Evolutionary conservation across 2,113 vertebrate species (phyloP), one percentile per base, ranked within the genome.

Genomic region (Cygnus buccinator): DNA sequence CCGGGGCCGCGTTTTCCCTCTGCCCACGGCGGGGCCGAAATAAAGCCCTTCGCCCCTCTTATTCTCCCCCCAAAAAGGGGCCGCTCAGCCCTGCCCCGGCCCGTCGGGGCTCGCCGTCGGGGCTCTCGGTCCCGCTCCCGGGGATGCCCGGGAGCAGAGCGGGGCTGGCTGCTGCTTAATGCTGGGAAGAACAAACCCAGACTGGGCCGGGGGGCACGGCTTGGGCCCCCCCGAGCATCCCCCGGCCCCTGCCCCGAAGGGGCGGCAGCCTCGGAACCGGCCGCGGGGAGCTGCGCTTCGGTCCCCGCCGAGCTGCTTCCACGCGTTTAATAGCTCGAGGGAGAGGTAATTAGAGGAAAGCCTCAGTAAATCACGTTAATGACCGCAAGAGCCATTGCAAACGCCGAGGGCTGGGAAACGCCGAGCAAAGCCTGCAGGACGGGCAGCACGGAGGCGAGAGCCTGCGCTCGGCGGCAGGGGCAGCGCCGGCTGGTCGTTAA

Each of bases 321-420:
- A 37, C 1, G 89, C 43, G 11, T 94, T 93, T 95, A 90, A 96
- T 84, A 95, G 89, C 93, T 89, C 16, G 61, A 90, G 86, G 89
- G 89, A 35, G 55, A 96, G 61, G 83, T 89, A 96, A 96, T 96
- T 97, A 95, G 89, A 93, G 65, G 37, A 94, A 93, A 97, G 86
- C 68, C 89, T 90, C 95, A 58, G 83, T 93, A 97, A 96, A 97
- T 96, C 95, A 96, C 86, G 61, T 94, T 95, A 95, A 95, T 94
- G 95, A 96, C 94, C 90, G 57, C 93, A 96, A 95, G 89, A 95
- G 68, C 75, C 89, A 93, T 90, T 95, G 77, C 79, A 78, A 86
- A 76, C 92, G 54, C 85, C 76, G 46, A 59, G 59, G 65, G 88
- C 63, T 77, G 86, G 57, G 95, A 90, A 93, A 88, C 52, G 22